Evolutionary conservation across 2,113 vertebrate genomes (phyloP).

Genomic region (Raja brachyura): DNA sequence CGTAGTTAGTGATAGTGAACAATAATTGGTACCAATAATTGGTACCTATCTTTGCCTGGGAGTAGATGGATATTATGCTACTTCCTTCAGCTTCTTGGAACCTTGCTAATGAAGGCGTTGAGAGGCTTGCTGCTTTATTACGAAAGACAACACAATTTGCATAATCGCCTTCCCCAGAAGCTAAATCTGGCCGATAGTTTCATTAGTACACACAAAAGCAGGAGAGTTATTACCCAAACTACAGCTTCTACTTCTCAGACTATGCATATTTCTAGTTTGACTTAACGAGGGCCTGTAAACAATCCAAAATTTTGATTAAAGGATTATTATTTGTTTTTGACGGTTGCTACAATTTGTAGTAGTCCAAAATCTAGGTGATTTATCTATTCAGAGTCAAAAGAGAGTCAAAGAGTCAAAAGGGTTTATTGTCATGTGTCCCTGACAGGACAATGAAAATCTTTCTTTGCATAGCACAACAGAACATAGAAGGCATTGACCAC

Average conservation of each 20-base stretch:
- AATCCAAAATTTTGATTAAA: not conserved
- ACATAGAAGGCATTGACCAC: too few species aligned
- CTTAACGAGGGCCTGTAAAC: not conserved
- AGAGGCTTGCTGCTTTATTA: not conserved
- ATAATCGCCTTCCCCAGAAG: not conserved
- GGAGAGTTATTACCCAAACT: not conserved
- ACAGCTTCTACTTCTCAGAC: not conserved
- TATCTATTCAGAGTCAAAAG: too few species aligned
- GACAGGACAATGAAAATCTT: too few species aligned
- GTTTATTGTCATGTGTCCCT: too few species aligned
- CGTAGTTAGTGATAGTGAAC: not conserved
- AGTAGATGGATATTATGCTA: not conserved
- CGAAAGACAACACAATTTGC: not conserved
- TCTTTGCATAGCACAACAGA: too few species aligned
- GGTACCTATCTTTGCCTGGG: not conserved
- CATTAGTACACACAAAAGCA: not conserved
- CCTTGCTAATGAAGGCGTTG: not conserved
- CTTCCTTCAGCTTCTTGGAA: too few species aligned
- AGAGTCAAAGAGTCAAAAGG: too few species aligned
- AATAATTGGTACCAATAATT: conserved; percentile 5
- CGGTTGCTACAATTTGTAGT: not conserved
- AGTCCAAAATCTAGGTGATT: not conserved
- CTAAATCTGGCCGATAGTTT: not conserved
- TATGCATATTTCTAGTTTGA: not conserved
- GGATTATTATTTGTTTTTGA: not conserved